Evolutionary conservation across 92 coral and sea anemone genomes (phyloP), one percentile per base, ranked within the genome.

Genomic region (Galaxea fascicularis): DNA sequence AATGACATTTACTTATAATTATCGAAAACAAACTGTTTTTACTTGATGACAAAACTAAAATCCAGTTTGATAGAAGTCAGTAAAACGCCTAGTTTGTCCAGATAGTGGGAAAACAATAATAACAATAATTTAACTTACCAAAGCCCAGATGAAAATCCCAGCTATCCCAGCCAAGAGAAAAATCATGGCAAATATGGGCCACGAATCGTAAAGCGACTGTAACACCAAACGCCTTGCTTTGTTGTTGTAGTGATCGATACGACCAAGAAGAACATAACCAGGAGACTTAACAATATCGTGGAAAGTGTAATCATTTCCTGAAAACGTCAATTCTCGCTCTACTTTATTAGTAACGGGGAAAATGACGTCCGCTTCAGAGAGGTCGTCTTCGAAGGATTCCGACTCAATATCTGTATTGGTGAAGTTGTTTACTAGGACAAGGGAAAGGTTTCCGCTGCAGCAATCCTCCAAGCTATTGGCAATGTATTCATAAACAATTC

Each of bases 91-190:
- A 62, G 26, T 26, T 26, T 10, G 11, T 62, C 3, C 14, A 49
- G 56, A 15, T 49, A 15, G 56, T 15, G 11, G 56, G 56, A 49
- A 49, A 16, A 6, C 16, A 16, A 16, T 3, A 17, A 15, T 20
- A n/a, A 60, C 10, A 20, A 26, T 29, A 0, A 17, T 16, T 41
- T 44, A 71, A 49, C 87, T 73, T 63, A 83, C 87, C 87, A 73
- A 49, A 4, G 87, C 87, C 87, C 87, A 83, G 17, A 83, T 83
- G 4, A 63, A 60, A 46, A 83, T 65, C 24, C 87, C 87, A 47
- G 87, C 87, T 16, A 83, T 83, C 62, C 74, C 87, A 14, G 87
- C 59, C 0, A 74, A 56, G 8, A 83, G 81, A 30, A 83, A 83
- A n/a, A 52, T 83, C 64, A 74, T 1, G 10, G 30, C 74, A 60